These are phyloP conservation scores for Epirrhoe alternata DNA, from an alignment of 2,888 invertebrate genomes.

Conservation along the genomic window DNA sequence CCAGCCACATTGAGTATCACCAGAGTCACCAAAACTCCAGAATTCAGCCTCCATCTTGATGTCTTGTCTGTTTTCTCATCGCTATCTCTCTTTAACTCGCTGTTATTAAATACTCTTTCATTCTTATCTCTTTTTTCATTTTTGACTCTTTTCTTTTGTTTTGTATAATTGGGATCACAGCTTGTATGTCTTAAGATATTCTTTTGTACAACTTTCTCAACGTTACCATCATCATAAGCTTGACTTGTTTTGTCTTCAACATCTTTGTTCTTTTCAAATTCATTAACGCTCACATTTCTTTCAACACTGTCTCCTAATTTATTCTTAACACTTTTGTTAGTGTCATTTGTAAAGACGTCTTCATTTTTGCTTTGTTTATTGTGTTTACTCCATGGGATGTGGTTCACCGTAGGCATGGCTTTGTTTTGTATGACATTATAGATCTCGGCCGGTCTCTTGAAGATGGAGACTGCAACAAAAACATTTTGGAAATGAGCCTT, in stretches of 20 bases:
- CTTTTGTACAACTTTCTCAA: not conserved
- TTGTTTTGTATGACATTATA: conserved; percentile 64
- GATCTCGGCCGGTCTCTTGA: conserved; percentile 49
- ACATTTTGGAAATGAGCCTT: not conserved
- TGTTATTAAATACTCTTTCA: not conserved
- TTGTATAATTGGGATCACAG: not conserved
- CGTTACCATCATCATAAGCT: not conserved
- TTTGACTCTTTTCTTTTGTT: not conserved
- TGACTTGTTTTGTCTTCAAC: not conserved
- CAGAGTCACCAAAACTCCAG: conserved; percentile 63
- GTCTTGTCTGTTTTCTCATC: conserved; percentile 25
- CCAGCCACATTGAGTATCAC: conserved; percentile 69
- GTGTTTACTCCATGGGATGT: conserved; percentile 45
- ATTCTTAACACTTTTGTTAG: not conserved
- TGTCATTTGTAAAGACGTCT: conserved; percentile 7
- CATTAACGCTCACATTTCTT: not conserved
- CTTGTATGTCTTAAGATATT: not conserved
- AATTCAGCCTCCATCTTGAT: conserved; percentile 65
- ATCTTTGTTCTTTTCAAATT: not conserved
- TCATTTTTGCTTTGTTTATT: conserved; percentile 32
- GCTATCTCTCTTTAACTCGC: conserved; percentile 5
- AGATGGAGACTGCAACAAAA: conserved; percentile 20
- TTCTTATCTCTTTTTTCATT: not conserved
- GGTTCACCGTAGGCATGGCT: conserved; percentile 77
- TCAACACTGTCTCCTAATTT: not conserved